These are phyloP conservation scores for Dolichomitus sp. DNA, from an alignment of 2,888 invertebrate species.

Conservation along the genomic window DNA sequence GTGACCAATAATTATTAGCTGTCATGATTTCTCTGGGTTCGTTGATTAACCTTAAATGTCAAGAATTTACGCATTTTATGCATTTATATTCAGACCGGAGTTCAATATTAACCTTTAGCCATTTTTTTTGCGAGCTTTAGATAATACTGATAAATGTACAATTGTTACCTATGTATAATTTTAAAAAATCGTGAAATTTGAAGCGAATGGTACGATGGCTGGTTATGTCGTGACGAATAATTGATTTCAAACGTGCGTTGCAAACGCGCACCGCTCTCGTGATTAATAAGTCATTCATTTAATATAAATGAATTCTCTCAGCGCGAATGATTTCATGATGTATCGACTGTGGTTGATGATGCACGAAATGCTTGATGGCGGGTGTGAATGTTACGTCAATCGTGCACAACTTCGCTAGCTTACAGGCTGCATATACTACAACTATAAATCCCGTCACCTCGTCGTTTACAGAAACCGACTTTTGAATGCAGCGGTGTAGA, in stretches of 20 bases:
- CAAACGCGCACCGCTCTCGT: conserved; percentile 66
- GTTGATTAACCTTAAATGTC: too few species aligned
- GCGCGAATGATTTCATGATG: conserved; percentile 80
- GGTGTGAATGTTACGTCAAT: conserved; percentile 78
- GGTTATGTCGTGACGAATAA: conserved; percentile 72
- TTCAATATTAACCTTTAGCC: not conserved
- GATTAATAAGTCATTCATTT: conserved; percentile 82
- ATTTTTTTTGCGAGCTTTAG: not conserved
- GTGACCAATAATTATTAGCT: too few species aligned
- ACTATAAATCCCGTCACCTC: not conserved
- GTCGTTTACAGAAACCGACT: not conserved
- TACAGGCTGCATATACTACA: not conserved
- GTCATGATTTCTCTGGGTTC: too few species aligned
- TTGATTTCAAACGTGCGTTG: conserved; percentile 73
- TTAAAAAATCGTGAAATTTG: conserved; percentile 1
- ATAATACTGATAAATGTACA: not conserved
- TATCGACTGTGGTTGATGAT: conserved; percentile 79
- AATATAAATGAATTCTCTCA: conserved; percentile 80
- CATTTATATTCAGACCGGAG: too few species aligned
- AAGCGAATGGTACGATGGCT: conserved; percentile 6
- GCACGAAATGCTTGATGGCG: conserved; percentile 74
- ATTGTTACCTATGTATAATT: too few species aligned
- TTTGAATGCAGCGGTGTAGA: not conserved
- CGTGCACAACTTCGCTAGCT: not conserved
- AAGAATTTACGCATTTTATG: too few species aligned